Conservation (phyloP, 2,797 vertebrate genomes). For the Cryptoblepharus egeriae region DNA sequence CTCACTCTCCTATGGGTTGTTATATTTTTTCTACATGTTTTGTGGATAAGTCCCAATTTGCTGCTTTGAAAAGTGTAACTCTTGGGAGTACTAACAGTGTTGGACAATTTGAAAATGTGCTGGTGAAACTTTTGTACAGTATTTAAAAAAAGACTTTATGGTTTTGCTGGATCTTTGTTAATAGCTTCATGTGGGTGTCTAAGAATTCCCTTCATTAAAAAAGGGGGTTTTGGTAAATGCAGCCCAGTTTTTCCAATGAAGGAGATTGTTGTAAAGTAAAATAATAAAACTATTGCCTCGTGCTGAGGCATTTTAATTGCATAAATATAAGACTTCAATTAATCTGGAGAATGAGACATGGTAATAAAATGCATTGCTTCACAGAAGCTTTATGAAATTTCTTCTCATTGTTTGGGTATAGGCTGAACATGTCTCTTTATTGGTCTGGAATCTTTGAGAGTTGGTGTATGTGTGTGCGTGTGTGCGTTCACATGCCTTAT, state of each 20-base stretch:
- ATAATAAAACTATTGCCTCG: slow-evolving; percentile 60
- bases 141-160: background rate
- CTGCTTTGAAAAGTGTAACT: slow-evolving; percentile 51
- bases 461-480: background rate
- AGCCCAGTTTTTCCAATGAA: slow-evolving; percentile 57
- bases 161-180: slow-evolving; percentile 38
- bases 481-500: too few species aligned
- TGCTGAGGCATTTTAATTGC: slow-evolving; percentile 59
- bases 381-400: slow-evolving; percentile 53
- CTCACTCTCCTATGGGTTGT: slow-evolving; percentile 41
- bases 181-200: slow-evolving; percentile 19
- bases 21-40: slow-evolving; percentile 62
- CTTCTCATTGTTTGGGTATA: slow-evolving; percentile 43
- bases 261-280: slow-evolving; percentile 53
- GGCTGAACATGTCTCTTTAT: slow-evolving; percentile 39
- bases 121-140: slow-evolving; percentile 44
- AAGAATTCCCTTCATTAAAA: slow-evolving; percentile 50
- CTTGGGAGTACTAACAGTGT: slow-evolving; percentile 38
- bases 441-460: background rate
- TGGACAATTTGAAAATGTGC: slow-evolving; percentile 54
- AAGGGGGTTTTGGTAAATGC: slow-evolving; percentile 54
- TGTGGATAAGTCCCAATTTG: slow-evolving; percentile 64
- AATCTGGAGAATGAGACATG: slow-evolving; percentile 40
- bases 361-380: slow-evolving; percentile 66
- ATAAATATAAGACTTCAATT: slow-evolving; percentile 25